Percentiles rank a stretch among this genome's conserved stretches.
Conservation (phyloP, 2,888 invertebrate genomes). For the Macaria notata region DNA sequence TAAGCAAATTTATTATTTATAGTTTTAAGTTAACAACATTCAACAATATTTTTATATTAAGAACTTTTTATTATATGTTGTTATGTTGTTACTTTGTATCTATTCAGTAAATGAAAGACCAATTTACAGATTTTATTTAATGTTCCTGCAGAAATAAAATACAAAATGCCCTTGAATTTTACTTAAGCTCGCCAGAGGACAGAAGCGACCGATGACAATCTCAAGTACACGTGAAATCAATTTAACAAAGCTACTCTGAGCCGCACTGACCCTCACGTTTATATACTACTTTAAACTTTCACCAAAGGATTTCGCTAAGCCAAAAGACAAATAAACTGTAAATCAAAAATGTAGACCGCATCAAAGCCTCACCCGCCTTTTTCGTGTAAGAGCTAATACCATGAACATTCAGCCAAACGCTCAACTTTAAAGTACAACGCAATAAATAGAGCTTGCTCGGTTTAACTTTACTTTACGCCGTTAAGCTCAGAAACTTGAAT, state of each 20-base stretch:
- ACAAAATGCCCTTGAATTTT: not conserved
- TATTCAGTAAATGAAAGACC: no score
- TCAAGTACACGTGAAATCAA: slow-evolving; percentile 80
- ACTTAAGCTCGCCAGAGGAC: slow-evolving; percentile 48
- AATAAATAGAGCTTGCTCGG: slow-evolving; percentile 2
- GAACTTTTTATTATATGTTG: no score
- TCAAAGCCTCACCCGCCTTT: not conserved
- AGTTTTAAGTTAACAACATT: no score
- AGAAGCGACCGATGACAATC: slow-evolving; percentile 52
- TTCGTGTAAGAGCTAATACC: slow-evolving; percentile 22
- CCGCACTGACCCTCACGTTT: slow-evolving; percentile 57
- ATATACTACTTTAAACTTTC: slow-evolving; percentile 22
- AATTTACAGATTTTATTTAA: no score
- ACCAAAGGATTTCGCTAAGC: slow-evolving; percentile 12
- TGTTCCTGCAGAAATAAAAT: no score
- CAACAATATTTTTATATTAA: no score
- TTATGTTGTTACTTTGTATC: no score
- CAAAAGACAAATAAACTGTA: not conserved
- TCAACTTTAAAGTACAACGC: not conserved
- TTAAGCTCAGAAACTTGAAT: slow-evolving; percentile 18
- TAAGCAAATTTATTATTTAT: not conserved
- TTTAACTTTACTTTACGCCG: slow-evolving; percentile 10
- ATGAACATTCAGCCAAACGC: not conserved
- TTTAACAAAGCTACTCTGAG: slow-evolving; percentile 75
- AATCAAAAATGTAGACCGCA: not conserved